Evolutionary conservation across 2,888 invertebrate genomes (phyloP), one percentile per base, ranked within the genome.

Genomic region (Lamellibrachia satsuma): DNA sequence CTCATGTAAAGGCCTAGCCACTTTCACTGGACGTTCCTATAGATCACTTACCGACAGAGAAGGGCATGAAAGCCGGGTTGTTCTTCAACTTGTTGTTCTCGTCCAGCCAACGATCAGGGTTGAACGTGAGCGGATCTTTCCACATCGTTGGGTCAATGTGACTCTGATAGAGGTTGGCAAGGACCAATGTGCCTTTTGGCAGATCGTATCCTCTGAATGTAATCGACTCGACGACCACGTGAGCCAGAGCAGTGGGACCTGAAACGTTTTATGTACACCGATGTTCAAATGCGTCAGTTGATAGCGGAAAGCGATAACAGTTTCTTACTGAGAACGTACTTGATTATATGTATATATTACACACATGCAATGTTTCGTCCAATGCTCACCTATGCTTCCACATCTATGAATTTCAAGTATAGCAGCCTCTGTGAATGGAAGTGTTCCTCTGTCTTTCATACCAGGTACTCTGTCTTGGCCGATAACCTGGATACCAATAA

Each of bases 21-120:
- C 39, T 39, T 39, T 39, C 39, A 39, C 39, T 39, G 39, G 39
- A 39, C 39, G 39, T 39, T 39, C 39, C 39, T 39, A 39, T 22
- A 22, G 75, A 22, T 75, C 22, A 22, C 75, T 3, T 75, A 75
- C 75, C 75, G 75, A 75, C 75, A 75, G 15, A 75, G 75, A 75
- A 75, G 75, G 75, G 75, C 75, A 75, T 75, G 75, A 75, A 75
- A 22, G 75, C 75, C 11, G 75, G 75, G 22, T 15, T 75, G 75
- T 11, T 75, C 75, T 75, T 75, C n/a, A 75, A 75, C 75, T 75
- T 75, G 75, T 75, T 75, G 75, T 75, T 75, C 1, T 75, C 75
- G 75, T 75, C 75, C 75, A 75, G 22, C 75, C 75, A 75, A 75
- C 75, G 75, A n/a, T 75, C 75, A 75, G 75, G 75, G 75, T 75